Conservation (phyloP, 2,888 invertebrate species). For the Phalera bucephala region DNA sequence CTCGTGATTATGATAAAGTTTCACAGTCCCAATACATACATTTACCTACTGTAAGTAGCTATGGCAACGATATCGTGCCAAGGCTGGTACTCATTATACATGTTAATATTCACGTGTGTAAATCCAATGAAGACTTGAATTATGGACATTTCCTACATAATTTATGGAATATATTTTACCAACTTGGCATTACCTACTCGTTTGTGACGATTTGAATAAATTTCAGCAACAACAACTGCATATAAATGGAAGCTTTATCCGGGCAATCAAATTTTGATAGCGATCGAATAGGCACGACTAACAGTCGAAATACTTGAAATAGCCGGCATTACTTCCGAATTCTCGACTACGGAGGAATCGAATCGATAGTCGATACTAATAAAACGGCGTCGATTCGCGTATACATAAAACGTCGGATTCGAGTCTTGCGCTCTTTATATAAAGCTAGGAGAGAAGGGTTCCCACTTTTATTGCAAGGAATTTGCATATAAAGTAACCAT, state of each 20-base stretch:
- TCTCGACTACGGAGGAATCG: conserved; percentile 58
- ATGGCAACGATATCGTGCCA: neutral
- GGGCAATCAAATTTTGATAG: conserved; percentile 71
- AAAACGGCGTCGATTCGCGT: conserved; percentile 79
- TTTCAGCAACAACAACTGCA: conserved; percentile 49
- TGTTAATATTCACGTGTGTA: conserved; percentile 31
- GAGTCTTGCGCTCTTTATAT: conserved; percentile 73
- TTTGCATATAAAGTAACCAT: conserved; percentile 84
- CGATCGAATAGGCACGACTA: conserved; percentile 69
- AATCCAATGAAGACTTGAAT: conserved; percentile 32
- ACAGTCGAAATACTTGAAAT: conserved; percentile 65
- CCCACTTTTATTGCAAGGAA: conserved; percentile 77
- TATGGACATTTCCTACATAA: conserved; percentile 25
- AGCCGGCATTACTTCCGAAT: conserved; percentile 73
- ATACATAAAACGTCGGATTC: conserved; percentile 80
- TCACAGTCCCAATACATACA: too few species aligned
- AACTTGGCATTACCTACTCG: conserved; percentile 21
- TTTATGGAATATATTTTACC: conserved; percentile 28
- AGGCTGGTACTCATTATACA: conserved; percentile 1
- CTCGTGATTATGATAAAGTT: too few species aligned
- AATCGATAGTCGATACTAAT: conserved; percentile 80
- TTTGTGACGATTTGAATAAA: conserved; percentile 37
- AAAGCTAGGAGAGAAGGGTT: conserved; percentile 80
- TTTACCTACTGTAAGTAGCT: too few species aligned
- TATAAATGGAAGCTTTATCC: conserved; percentile 59